Base-by-base conservation (phyloP, 2,888 invertebrate species). In the Mactromeris polynyma region DNA sequence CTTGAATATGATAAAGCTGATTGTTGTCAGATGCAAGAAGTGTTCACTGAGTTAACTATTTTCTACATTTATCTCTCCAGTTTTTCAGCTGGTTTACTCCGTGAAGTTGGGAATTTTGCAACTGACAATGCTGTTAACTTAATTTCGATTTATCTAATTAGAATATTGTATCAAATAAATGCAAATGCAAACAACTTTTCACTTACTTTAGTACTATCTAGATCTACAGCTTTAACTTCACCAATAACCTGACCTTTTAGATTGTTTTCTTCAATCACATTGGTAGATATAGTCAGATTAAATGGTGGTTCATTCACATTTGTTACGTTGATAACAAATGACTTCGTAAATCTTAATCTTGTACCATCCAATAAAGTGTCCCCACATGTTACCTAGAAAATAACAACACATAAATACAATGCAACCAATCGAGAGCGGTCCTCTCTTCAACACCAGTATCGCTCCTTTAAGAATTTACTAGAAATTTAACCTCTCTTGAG, bases 231-330 rank as follows among this genome's bases (percentile, higher is more conserved):
- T 33, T 31, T 84, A 1, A 94, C 86, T 88, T 93, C 91, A 26
- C 91, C 92, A 3, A 93, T 89, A 6, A 91, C 78, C 36, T 93
- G 91, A 19, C 94, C 94, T 3, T 89, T 46, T 1, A 79, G 31
- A 81, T 91, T 92, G 26, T 88, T 89, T 78, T 94, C 94, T 17
- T 90, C 77, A 11, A 94, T 78, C 11, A 83, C 81, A 19, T 58
- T 38, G 11, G 58, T 85, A 2, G 90, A 90, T 69, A 94, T 64
- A 2, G 79, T 83, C 21, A 94, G 90, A 86, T 93, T 89, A 85
- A 85, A 85, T 3, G 95, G 95, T 17, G 94, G 89, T 42, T 95
- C 95, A 81, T 95, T 95, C 17, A 94, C 92, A 87, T 95, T 90
- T 33, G 91, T 93, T 11, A 95, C 90, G 26, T 93, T 90, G n/a